Evolutionary conservation across 2,888 invertebrate genomes (phyloP).

Genomic region (Allophyes oxyacanthae): DNA sequence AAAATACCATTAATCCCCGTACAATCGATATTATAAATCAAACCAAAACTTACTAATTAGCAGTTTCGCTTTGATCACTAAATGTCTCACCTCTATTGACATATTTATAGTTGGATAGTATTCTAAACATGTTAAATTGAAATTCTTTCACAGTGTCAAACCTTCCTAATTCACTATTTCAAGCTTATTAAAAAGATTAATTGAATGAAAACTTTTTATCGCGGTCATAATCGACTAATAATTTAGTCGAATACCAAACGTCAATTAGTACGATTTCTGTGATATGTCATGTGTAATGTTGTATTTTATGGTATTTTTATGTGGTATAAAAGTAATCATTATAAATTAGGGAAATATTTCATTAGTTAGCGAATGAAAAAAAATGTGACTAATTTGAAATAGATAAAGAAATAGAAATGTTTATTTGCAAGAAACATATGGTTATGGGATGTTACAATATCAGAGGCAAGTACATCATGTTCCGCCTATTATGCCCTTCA

Average conservation of each 20-base stretch:
- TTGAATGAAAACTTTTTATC: constrained; percentile 31
- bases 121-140: constrained; percentile 8
- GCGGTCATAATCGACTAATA: constrained; percentile 39
- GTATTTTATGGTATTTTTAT: constrained; percentile 35
- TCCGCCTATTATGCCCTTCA: too few species aligned
- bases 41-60: constrained; percentile 43
- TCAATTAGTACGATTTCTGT: constrained; percentile 45
- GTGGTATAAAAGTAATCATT: constrained; percentile 32
- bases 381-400: not conserved
- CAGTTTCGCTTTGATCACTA: constrained; percentile 19
- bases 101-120: constrained; percentile 25
- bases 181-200: constrained; percentile 36
- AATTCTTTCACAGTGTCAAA: constrained; percentile 33
- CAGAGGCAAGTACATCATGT: too few species aligned
- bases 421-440: too few species aligned
- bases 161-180: constrained; percentile 3
- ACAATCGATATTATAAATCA: constrained; percentile 32
- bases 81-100: constrained; percentile 24
- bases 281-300: constrained; percentile 27
- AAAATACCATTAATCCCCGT: constrained; percentile 28
- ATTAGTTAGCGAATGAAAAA: not conserved
- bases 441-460: too few species aligned
- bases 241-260: constrained; percentile 34
- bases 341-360: constrained; percentile 8
- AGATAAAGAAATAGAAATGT: too few species aligned